These are phyloP conservation scores for Hemicordylus capensis DNA, from an alignment of 2,113 vertebrate species.

Conservation along the genomic window DNA sequence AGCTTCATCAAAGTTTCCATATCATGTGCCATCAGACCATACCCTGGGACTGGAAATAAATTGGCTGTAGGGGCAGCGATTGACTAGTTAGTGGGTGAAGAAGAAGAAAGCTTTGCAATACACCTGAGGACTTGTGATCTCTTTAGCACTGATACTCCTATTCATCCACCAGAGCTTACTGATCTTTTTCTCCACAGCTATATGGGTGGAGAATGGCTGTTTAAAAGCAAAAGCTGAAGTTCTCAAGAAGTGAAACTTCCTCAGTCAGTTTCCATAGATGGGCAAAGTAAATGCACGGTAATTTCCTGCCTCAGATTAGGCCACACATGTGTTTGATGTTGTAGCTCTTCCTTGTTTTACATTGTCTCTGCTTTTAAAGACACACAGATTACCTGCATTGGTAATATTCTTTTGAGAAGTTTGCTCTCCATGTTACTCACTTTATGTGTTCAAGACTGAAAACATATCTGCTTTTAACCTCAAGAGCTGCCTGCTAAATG, in stretches of 20 bases:
- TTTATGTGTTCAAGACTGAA: slow-evolving; percentile 2
- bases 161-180: not conserved
- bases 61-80: not conserved
- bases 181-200: not conserved
- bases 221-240: no score
- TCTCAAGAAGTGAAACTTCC: no score
- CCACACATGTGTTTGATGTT: no score
- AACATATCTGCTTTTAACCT: slow-evolving; percentile 15
- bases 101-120: not conserved
- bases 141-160: not conserved
- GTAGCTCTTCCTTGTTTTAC: no score
- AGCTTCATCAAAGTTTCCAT: no score
- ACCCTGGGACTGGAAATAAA: not conserved
- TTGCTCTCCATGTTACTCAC: slow-evolving; percentile 17
- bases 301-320: no score
- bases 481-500: slow-evolving; percentile 29
- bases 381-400: not conserved
- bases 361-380: not conserved
- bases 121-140: not conserved
- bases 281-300: no score
- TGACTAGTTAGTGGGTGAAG: no score
- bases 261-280: no score
- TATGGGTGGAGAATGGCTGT: no score
- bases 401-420: not conserved
- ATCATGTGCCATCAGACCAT: no score